Evolutionary conservation across 2,113 vertebrate genomes (phyloP), one percentile per base, ranked within the genome.

Genomic region (Microtus richardsoni): DNA sequence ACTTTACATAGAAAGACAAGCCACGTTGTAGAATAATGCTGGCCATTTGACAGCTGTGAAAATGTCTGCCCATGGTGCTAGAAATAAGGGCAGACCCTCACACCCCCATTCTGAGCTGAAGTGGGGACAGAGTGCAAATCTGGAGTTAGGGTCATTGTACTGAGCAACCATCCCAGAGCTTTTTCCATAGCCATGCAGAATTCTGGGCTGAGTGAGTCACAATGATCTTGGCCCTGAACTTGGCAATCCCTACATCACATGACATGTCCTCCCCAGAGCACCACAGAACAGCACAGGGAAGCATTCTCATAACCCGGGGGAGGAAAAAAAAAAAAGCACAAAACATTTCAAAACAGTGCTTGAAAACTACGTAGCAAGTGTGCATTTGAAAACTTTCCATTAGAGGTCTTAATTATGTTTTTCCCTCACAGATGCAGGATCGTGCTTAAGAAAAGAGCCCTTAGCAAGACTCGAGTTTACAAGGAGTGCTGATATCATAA

Each of bases 341-440:
- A 36, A 80, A 92, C 39, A 85, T 84, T 91, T 90, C 94, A 95
- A 92, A 94, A 74, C 54, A 79, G 54, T 60, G 60, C 64, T 92
- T 86, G 62, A 80, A 39, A 93, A 91, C 58, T 30, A 47, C 1
- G 14, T n/a, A 22, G 10, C 62, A 41, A 96, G 66, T 39, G 33
- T 77, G 73, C 58, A 88, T 79, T 49, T 80, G 44, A 79, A 94
- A 96, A 71, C 3, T 49, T 97, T 91, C 86, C 79, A 93, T 21
- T 88, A 22, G 91, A 86, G 70, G 89, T 94, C 95, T 95, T 94
- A 94, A 91, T 84, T 84, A 84, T 64, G 85, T 39, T 95, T 92
- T 68, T 44, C 75, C 66, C 92, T 91, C 62, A 62, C 14, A 68
- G 84, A 97, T 39, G 95, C 66, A 83, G 80, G 82, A 68, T 26